Evolutionary conservation across 2,888 invertebrate genomes (phyloP).

Genomic region (Torymus auratus): DNA sequence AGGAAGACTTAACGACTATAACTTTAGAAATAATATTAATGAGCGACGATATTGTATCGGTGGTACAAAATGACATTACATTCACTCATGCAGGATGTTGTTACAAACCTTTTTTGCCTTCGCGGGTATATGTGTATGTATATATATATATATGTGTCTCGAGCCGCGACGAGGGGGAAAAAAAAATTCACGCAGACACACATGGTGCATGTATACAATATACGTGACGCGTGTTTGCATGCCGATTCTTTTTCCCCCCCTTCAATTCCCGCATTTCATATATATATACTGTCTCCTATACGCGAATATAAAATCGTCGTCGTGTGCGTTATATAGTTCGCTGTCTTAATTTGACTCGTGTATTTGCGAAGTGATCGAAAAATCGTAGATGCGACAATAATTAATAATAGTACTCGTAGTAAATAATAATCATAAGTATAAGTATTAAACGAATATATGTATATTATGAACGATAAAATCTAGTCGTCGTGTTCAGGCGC

Average conservation of each 20-base stretch:
- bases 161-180: neutral
- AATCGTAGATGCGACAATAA: slow-evolving; percentile 32
- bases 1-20: slow-evolving; percentile 37
- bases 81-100: slow-evolving; percentile 55
- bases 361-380: slow-evolving; percentile 14
- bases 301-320: too few species aligned
- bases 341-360: slow-evolving; percentile 20
- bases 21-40: slow-evolving; percentile 33
- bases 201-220: too few species aligned
- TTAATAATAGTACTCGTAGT: slow-evolving; percentile 32
- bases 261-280: too few species aligned
- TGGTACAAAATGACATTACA: slow-evolving; percentile 37
- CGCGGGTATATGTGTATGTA: slow-evolving; percentile 20
- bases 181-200: neutral
- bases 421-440: slow-evolving; percentile 36
- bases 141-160: neutral
- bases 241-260: too few species aligned
- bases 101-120: slow-evolving; percentile 29
- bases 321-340: neutral
- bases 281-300: too few species aligned
- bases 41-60: slow-evolving; percentile 46
- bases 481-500: slow-evolving; percentile 41
- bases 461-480: slow-evolving; percentile 7
- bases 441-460: slow-evolving; percentile 14
- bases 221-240: too few species aligned